Conservation (phyloP, 1,140 invertebrate genomes). For the Lanistes nyassanus region DNA sequence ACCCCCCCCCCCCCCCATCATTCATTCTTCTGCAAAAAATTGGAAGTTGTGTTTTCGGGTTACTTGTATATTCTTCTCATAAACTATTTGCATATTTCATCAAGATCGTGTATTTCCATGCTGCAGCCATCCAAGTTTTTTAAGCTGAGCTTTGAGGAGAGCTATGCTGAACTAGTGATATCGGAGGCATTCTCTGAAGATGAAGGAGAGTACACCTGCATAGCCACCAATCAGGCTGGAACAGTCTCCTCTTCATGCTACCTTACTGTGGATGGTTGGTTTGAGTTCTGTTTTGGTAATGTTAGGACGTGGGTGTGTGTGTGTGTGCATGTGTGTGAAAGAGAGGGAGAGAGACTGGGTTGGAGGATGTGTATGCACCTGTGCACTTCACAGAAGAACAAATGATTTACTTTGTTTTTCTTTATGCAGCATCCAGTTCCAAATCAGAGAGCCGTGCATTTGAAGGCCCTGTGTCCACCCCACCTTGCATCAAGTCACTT, state of each 20-base stretch:
- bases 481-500: constrained; percentile 41
- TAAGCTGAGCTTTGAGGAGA: constrained; percentile 47
- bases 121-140: constrained; percentile 58
- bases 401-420: background rate
- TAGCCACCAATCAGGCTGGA: constrained; percentile 50
- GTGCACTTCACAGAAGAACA: too few relatives aligned
- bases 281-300: background rate
- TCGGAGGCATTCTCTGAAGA: constrained; percentile 96
- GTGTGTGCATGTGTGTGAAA: background rate
- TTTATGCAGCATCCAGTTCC: constrained; percentile 27
- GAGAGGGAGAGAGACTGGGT: too few relatives aligned
- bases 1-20: too few relatives aligned
- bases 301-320: background rate
- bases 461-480: constrained; percentile 34
- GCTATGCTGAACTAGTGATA: constrained; percentile 74
- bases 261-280: constrained; percentile 53
- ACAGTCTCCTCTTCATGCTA: constrained; percentile 42
- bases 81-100: too few relatives aligned
- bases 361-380: too few relatives aligned
- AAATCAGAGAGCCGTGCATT: constrained; percentile 25
- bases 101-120: too few relatives aligned
- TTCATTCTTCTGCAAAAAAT: too few relatives aligned
- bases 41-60: too few relatives aligned
- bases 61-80: too few relatives aligned
- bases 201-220: constrained; percentile 86